phyloP scores from a whole-genome alignment of 2,888 invertebrate genomes.

The Nemotelus nigrinus region DNA sequence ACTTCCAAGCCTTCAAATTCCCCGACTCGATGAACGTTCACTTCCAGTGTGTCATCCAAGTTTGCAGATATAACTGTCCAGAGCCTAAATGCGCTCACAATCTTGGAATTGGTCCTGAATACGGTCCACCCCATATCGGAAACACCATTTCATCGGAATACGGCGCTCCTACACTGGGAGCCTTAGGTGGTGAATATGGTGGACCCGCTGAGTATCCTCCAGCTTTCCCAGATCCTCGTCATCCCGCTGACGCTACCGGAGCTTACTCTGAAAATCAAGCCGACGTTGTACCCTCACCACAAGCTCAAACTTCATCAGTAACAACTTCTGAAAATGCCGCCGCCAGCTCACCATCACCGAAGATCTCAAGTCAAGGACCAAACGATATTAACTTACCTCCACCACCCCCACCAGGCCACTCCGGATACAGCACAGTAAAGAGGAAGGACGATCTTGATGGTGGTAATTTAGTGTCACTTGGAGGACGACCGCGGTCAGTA shows the following conservation, averaged over 20 bases:
- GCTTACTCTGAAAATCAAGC: conserved; percentile 85
- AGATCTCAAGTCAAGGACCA: conserved; percentile 65
- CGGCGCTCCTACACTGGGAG: conserved; percentile 66
- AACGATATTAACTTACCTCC: conserved; percentile 82
- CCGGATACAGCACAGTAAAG: conserved; percentile 85
- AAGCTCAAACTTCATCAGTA: conserved; percentile 77
- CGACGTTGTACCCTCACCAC: conserved; percentile 83
- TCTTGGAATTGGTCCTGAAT: conserved; percentile 70
- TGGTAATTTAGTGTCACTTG: conserved; percentile 81
- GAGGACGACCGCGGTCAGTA: conserved; percentile 88
- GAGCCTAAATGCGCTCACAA: conserved; percentile 86
- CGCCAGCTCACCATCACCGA: conserved; percentile 67
- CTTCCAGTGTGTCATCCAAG: conserved; percentile 96
- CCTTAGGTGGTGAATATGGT: conserved; percentile 59
- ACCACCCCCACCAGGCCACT: conserved; percentile 84
- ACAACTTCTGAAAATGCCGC: conserved; percentile 74
- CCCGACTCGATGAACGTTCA: conserved; percentile 97
- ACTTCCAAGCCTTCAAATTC: conserved; percentile 97
- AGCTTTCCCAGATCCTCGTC: conserved; percentile 86
- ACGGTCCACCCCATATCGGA: conserved; percentile 68
- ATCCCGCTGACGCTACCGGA: conserved; percentile 84
- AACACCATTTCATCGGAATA: conserved; percentile 73
- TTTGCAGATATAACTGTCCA: conserved; percentile 92
- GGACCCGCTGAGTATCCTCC: conserved; percentile 82
- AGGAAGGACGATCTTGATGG: conserved; percentile 76